These are phyloP conservation scores for Galemys pyrenaicus DNA, from an alignment of 2,113 vertebrate genomes.

Conservation along the genomic window DNA sequence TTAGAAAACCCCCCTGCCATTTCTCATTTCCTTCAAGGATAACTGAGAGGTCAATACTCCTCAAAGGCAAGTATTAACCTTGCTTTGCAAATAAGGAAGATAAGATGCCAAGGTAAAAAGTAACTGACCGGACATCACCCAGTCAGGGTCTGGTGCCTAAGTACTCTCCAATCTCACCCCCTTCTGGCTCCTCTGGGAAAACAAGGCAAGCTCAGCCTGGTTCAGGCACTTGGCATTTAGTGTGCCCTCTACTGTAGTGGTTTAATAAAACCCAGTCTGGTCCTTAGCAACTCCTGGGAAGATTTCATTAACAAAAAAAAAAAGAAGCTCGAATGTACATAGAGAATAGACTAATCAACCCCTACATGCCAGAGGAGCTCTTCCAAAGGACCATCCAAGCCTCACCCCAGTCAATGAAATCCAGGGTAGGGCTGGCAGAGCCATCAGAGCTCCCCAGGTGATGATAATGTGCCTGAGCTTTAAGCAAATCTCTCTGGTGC, in stretches of 20 bases:
- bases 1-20: not conserved
- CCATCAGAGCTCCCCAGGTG: not conserved
- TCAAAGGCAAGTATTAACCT: not conserved
- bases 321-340: not conserved
- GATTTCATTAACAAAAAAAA: not conserved
- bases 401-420: not conserved
- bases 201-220: not conserved
- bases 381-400: not conserved
- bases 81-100: not conserved
- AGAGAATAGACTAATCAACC: not conserved
- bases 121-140: not conserved
- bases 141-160: not conserved
- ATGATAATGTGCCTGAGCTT: not conserved
- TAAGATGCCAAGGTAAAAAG: not conserved
- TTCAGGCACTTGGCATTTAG: not conserved
- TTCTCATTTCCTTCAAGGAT: not conserved
- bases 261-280: not conserved
- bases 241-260: not conserved
- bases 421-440: not conserved
- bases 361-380: not conserved
- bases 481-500: not conserved
- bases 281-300: not conserved
- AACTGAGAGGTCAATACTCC: not conserved
- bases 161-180: not conserved
- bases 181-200: not conserved